Percentiles rank a stretch among this genome's conserved stretches.
These are phyloP conservation scores for Embidobia sp. DNA, from an alignment of 2,888 invertebrate genomes.

Conservation along the genomic window DNA sequence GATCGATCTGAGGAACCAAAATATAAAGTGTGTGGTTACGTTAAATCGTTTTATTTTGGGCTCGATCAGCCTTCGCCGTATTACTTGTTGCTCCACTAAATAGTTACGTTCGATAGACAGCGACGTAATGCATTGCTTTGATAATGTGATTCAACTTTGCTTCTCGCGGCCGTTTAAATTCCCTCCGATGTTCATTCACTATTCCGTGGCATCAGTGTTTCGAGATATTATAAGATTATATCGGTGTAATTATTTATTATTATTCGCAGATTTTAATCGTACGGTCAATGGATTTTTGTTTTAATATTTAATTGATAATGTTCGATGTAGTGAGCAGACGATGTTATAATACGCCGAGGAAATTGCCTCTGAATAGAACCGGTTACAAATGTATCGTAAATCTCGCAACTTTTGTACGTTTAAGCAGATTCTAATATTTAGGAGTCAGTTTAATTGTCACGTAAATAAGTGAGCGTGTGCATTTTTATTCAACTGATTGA, in stretches of 20 bases:
- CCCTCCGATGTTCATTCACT: constrained; percentile 4
- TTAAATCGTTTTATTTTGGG: constrained; percentile 58
- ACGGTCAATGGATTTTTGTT: neutral
- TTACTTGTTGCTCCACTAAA: constrained; percentile 55
- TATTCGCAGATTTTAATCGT: too few species aligned
- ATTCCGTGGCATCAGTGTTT: too few species aligned
- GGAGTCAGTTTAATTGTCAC: constrained; percentile 10
- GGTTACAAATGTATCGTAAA: constrained; percentile 11
- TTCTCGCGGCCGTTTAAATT: neutral
- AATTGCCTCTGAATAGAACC: constrained; percentile 5
- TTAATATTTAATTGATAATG: too few species aligned
- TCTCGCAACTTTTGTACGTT: neutral
- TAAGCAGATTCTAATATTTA: constrained; percentile 7
- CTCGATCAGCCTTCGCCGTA: constrained; percentile 47
- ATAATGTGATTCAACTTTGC: constrained; percentile 36
- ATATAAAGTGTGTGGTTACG: constrained; percentile 51
- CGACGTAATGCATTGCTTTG: constrained; percentile 36
- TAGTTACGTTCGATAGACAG: constrained; percentile 47
- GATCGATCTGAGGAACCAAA: constrained; percentile 45
- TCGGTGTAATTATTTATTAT: too few species aligned
- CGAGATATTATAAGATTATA: too few species aligned
- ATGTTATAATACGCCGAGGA: too few species aligned
- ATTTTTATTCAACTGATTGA: neutral
- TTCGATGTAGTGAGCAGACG: too few species aligned
- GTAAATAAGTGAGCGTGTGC: too few species aligned